Evolutionary conservation across 2,797 vertebrate genomes (phyloP).

Genomic region (Avahi laniger): DNA sequence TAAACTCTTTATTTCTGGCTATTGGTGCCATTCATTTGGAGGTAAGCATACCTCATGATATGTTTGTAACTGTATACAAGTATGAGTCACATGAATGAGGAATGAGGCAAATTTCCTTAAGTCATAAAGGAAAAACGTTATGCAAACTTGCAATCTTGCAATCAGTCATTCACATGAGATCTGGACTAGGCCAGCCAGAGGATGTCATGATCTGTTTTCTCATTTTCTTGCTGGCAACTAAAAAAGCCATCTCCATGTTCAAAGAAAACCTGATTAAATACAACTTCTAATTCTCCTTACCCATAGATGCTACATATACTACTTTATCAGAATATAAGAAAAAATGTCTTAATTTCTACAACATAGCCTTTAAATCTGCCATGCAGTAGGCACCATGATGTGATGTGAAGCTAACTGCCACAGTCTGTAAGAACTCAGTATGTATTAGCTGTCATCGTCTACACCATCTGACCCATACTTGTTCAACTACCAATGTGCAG

Average conservation of each 20-base stretch:
- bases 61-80: background rate
- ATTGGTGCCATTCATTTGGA: background rate
- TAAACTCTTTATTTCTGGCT: background rate
- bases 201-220: background rate
- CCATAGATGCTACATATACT: background rate
- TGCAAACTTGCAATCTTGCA: background rate
- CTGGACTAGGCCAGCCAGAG: background rate
- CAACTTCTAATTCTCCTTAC: background rate
- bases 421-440: background rate
- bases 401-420: background rate
- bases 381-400: background rate
- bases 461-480: background rate
- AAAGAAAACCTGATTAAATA: constrained; percentile 5
- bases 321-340: background rate
- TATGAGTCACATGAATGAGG: background rate
- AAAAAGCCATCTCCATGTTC: background rate
- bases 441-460: background rate
- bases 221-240: background rate
- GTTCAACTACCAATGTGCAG: background rate
- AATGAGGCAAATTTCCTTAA: background rate
- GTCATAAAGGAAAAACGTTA: background rate
- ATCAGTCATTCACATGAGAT: background rate
- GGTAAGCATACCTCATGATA: background rate
- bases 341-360: background rate
- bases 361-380: background rate